Evolutionary conservation across 2,113 vertebrate genomes (phyloP), one percentile per base, ranked within the genome.

Genomic region (Piprites chloris): DNA sequence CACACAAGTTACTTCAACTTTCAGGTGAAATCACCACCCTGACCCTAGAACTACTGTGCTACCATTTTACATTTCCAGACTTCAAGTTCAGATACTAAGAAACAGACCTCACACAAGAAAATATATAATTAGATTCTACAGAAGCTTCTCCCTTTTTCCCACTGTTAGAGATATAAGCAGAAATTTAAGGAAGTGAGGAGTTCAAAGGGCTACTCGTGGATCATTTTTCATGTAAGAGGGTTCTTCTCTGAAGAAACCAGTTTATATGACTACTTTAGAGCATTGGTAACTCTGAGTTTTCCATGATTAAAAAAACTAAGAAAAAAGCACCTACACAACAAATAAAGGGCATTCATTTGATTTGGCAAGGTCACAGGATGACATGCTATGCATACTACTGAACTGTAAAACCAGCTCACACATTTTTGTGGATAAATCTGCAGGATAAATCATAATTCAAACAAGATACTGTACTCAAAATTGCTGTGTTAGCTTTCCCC

Each of bases 381-480:
- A 59, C 26, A 65, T 15, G 7, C 2, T 12, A 44, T 5, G 19
- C 14, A n/a, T 32, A 50, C 21, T 22, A 56, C 6, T 28, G 53
- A 82, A 27, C 15, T 47, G 9, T 62, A 73, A 53, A 28, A 50
- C n/a, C 8, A 62, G 27, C 6, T 84, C 28, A 7, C 56, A 61
- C 8, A 75, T 24, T 78, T 39, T 66, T 16, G 28, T 6, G 7
- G 27, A 27, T 22, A 53, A 80, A 67, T 21, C 9, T 32, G 6
- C 21, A 47, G 12, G 13, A 37, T 47, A 55, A 87, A 30, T 46
- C 0, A 0, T 4, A n/a, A 27, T 77, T 77, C 42, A 49, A 50
- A 20, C 5, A 30, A 87, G 71, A 63, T 20, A 66, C 8, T 41
- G 41, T 22, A 58, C 28, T 53, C 37, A 72, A 79, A 91, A 71